Conservation (phyloP, 2,888 invertebrate genomes). For the Tubiluchus corallicola region DNA sequence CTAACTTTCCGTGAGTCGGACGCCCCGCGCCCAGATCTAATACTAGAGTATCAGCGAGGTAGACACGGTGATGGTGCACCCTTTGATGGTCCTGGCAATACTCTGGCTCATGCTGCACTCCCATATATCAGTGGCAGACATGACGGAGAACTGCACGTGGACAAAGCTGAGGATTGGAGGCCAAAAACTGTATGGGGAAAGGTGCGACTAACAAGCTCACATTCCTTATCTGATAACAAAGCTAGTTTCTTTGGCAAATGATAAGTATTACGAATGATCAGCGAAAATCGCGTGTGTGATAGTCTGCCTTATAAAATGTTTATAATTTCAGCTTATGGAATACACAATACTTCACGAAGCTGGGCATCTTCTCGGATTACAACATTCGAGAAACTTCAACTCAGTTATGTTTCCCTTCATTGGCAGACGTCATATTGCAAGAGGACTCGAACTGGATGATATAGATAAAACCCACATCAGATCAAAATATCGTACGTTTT, state of each 20-base stretch:
- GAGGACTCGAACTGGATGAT: no score
- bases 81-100: slow-evolving; percentile 1
- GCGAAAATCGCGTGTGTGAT: no score
- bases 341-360: background rate
- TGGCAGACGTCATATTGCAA: background rate
- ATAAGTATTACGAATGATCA: no score
- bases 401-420: background rate
- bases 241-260: no score
- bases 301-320: no score
- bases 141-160: background rate
- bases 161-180: background rate
- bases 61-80: background rate
- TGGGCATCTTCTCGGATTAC: background rate
- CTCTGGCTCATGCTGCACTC: background rate
- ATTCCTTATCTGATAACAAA: no score
- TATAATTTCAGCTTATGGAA: background rate
- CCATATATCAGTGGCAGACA: background rate
- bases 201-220: no score
- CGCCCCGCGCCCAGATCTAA: background rate
- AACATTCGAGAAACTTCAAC: slow-evolving; percentile 1
- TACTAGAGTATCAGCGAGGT: background rate
- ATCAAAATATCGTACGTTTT: no score
- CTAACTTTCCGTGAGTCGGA: background rate
- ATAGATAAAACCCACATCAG: no score
- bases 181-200: background rate